Base-by-base conservation (phyloP, 2,113 vertebrate genomes). In the Pseudorhombus dupliciocellatus region DNA sequence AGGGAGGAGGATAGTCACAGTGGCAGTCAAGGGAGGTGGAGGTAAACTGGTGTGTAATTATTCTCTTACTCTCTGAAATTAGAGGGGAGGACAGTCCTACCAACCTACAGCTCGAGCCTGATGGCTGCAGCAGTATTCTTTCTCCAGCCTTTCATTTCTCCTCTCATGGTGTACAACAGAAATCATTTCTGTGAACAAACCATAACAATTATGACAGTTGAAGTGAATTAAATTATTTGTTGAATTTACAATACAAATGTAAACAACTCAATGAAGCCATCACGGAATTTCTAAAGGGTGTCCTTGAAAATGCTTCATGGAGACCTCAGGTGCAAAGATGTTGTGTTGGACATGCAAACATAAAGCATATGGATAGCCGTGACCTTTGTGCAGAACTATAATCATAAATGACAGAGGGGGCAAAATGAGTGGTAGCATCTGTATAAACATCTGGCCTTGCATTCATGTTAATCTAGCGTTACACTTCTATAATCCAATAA, bases 41-140 rank as follows among this genome's bases (percentile, higher is more conserved):
- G 83, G 70, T 80, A 78, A 86, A 77, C 30, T 66, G 63, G 71
- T 70, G 66, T 76, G 76, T 76, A 85, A 89, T 89, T 84, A 85
- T 48, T 76, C 71, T 69, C 31, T 57, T 75, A 69, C 61, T 62
- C 22, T 70, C 54, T 81, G 44, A 76, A 84, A 89, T 87, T 84
- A 89, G 66, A 84, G 68, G 46, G 71, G 67, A 59, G 59, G 63
- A 72, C 31, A 26, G 58, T 20, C 26, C 51, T 77, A 50, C 40
- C 50, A 64, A 62, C 64, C 67, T 70, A 53, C 71, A 66, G 31
- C 74, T 73, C 60, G 34, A 37, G 73, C 63, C 70, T 55, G 31
- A 34, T 62, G 80, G 81, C 63, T 81, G 42, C 28, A 31, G 28
- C 20, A n/a, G 12, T 18, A n/a, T 21, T 40, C 37, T n/a, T 61